phyloP scores from a whole-genome alignment of 1,140 invertebrate genomes.

The Bombus soroeensis region DNA sequence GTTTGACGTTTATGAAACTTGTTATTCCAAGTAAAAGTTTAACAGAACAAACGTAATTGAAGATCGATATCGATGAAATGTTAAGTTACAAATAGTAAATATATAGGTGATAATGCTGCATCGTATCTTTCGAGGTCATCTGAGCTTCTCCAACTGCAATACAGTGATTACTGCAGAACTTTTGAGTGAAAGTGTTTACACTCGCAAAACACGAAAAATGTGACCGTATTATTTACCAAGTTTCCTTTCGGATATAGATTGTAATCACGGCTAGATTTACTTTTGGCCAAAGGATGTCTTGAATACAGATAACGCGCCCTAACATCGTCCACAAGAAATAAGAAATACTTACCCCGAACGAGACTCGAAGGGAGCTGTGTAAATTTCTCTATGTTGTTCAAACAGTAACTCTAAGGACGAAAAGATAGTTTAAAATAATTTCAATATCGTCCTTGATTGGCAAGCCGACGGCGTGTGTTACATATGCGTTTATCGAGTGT shows the following conservation, averaged over 20 bases:
- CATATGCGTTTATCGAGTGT: conserved; percentile 1
- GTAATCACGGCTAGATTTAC: conserved; percentile 11
- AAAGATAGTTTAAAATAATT: neutral
- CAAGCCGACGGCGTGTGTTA: neutral
- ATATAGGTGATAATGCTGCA: no score
- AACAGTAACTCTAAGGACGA: neutral
- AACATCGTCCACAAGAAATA: neutral
- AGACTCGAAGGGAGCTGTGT: neutral
- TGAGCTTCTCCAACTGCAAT: no score
- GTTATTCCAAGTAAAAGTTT: no score
- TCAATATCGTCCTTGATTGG: neutral
- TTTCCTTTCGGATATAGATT: conserved; percentile 3
- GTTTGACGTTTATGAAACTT: no score
- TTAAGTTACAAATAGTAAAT: no score
- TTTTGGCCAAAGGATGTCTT: neutral
- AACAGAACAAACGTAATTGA: no score
- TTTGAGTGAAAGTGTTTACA: neutral
- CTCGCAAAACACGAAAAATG: neutral
- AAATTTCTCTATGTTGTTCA: neutral
- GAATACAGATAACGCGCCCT: conserved; percentile 12
- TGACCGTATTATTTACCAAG: neutral
- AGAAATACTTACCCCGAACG: neutral
- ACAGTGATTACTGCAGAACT: no score
- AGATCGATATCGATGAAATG: no score
- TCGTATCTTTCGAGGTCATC: no score